Evolutionary conservation across 2,888 invertebrate genomes (phyloP), one percentile per base, ranked within the genome.

Genomic region (Stegophylla sp.): DNA sequence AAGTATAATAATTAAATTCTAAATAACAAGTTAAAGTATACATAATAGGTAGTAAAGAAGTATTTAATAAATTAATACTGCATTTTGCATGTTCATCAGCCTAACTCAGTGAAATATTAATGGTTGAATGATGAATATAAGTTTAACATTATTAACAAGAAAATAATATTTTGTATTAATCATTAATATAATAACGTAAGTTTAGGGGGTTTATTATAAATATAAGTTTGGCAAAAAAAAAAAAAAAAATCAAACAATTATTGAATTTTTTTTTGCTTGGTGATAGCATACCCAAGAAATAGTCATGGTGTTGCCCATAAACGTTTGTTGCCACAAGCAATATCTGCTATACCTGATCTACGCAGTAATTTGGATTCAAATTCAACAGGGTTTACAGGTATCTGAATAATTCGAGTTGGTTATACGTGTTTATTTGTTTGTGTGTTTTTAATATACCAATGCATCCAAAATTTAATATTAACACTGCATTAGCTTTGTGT

Each of bases 291-390:
- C 87, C 90, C 89, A 87, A 89, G 92, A 89, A 94, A 94, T 91
- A 91, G 90, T 89, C 92, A 93, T 88, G 94, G 94, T 88, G 94
- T 94, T 89, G 91, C 92, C 87, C 94, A 93, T 90, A 91, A 91
- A 89, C 91, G 92, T 86, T 91, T 93, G 88, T 91, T 95, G 89
- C 92, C 94, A 88, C 92, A 93, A 89, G 91, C 93, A 88, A 92
- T 94, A 87, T 90, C 90, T 87, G 92, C 94, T 88, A 95, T 95
- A 87, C 95, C 95, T 87, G 93, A 94, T 90, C 91, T 95, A 88
- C 92, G 95, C 88, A 90, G 90, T 87, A 91, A 90, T 83, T 84
- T 86, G 81, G 85, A 84, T 83, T 83, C 84, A 82, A 84, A 84
- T 79, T 84, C 85, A 75, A 84, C 87, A 77, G 77, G 76, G 81